Percentiles rank a stretch among this genome's conserved stretches.
phyloP scores from a whole-genome alignment of 2,888 invertebrate species.

The Drosophila siamana region DNA sequence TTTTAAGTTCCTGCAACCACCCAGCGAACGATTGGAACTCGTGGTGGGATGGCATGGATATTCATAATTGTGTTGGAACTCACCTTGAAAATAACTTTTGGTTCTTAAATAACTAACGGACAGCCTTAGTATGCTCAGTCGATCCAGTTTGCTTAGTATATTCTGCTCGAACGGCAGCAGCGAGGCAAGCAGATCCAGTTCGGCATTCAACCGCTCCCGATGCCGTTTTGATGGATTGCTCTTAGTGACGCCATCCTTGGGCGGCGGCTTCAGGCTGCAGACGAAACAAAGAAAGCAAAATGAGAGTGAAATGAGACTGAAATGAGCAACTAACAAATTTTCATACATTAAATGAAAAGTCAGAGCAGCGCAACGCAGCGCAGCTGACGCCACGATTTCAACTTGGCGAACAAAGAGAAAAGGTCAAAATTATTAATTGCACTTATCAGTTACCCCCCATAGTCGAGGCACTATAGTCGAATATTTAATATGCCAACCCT shows the following conservation, averaged over 20 bases:
- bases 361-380: slow-evolving; percentile 12
- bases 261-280: slow-evolving; percentile 96
- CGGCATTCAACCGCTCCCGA: slow-evolving; percentile 98
- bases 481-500: slow-evolving; percentile 18
- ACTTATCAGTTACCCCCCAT: slow-evolving; percentile 73
- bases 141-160: slow-evolving; percentile 98
- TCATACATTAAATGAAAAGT: slow-evolving; percentile 61
- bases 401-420: slow-evolving; percentile 39
- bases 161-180: slow-evolving; percentile 98
- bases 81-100: slow-evolving; percentile 99
- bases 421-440: slow-evolving; percentile 81
- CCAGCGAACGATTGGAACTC: not conserved
- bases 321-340: slow-evolving; percentile 46
- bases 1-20: slow-evolving; percentile 36
- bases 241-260: slow-evolving; percentile 97
- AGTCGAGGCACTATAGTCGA: not conserved
- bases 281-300: slow-evolving; percentile 49
- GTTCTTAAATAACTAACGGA: slow-evolving; percentile 99
- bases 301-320: not conserved
- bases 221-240: slow-evolving; percentile 99
- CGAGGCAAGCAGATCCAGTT: slow-evolving; percentile 98
- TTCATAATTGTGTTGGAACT: slow-evolving; percentile 80
- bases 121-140: slow-evolving; percentile 98
- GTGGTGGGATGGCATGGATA: not conserved
- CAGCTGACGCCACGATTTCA: slow-evolving; percentile 60